Evolutionary conservation across 2,888 invertebrate genomes (phyloP).

Genomic region (Callyntrura guangdongensis): DNA sequence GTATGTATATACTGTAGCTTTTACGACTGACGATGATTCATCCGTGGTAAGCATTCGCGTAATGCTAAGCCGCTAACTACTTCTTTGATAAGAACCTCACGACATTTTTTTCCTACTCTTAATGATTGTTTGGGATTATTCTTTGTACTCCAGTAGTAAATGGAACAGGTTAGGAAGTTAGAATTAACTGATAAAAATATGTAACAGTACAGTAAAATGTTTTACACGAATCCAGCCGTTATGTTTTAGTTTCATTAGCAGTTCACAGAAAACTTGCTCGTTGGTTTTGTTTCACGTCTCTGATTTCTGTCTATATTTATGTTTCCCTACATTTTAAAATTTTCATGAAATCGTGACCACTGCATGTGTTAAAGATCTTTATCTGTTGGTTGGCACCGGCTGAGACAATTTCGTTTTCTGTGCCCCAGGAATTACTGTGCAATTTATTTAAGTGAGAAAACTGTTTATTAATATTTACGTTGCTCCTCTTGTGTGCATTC

Average conservation of each 20-base stretch:
- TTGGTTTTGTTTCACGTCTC: neutral
- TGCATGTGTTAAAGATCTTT: constrained; percentile 29
- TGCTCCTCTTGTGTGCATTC: neutral
- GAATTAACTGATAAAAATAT: constrained; percentile 8
- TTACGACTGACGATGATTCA: constrained; percentile 43
- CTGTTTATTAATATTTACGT: constrained; percentile 32
- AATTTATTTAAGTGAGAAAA: constrained; percentile 53
- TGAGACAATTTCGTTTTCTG: constrained; percentile 52
- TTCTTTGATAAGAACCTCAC: constrained; percentile 53
- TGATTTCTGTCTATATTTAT: neutral
- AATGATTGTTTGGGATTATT: neutral
- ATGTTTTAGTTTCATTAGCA: neutral
- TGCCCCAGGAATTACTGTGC: constrained; percentile 38
- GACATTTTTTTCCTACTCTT: constrained; percentile 35
- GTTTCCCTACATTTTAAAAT: neutral
- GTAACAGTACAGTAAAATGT: constrained; percentile 27
- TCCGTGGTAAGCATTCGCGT: constrained; percentile 40
- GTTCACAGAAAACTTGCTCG: neutral
- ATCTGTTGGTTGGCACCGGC: constrained; percentile 62
- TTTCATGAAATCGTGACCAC: constrained; percentile 61
- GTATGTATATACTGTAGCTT: neutral
- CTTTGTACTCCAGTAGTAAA: neutral
- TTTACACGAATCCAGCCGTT: constrained; percentile 18
- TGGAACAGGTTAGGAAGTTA: neutral
- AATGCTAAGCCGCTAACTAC: constrained; percentile 40